Conservation (phyloP, 2,797 vertebrate species). For the Stomatorhinus walkeri region DNA sequence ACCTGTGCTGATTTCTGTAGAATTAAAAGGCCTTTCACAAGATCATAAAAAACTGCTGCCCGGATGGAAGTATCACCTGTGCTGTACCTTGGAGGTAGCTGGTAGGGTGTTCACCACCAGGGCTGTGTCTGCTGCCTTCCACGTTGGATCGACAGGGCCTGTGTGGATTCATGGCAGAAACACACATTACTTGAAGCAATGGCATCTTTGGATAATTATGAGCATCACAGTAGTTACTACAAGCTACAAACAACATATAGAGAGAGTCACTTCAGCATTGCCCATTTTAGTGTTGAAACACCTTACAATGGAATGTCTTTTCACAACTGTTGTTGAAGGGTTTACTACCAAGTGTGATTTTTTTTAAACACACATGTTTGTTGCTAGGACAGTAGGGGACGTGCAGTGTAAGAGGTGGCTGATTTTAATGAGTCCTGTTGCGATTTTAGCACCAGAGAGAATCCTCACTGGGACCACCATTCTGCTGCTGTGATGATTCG, state of each 20-base stretch:
- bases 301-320: neutral
- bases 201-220: neutral
- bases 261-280: neutral
- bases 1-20: neutral
- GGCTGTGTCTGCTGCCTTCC: neutral
- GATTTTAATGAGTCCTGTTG: constrained; percentile 53
- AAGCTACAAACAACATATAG: neutral
- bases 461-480: constrained; percentile 43
- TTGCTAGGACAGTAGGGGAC: constrained; percentile 44
- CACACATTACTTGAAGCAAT: neutral
- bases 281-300: neutral
- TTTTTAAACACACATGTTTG: constrained; percentile 26
- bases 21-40: neutral
- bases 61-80: neutral
- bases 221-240: neutral
- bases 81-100: neutral
- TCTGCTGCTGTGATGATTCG: constrained; percentile 37
- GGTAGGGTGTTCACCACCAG: neutral
- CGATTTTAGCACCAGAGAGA: constrained; percentile 23
- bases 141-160: neutral
- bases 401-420: constrained; percentile 25
- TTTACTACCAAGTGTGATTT: neutral
- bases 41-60: neutral
- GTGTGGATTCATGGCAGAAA: neutral
- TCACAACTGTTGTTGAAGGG: neutral